phyloP scores from a whole-genome alignment of 2,797 vertebrate genomes.

The Menidia menidia region DNA sequence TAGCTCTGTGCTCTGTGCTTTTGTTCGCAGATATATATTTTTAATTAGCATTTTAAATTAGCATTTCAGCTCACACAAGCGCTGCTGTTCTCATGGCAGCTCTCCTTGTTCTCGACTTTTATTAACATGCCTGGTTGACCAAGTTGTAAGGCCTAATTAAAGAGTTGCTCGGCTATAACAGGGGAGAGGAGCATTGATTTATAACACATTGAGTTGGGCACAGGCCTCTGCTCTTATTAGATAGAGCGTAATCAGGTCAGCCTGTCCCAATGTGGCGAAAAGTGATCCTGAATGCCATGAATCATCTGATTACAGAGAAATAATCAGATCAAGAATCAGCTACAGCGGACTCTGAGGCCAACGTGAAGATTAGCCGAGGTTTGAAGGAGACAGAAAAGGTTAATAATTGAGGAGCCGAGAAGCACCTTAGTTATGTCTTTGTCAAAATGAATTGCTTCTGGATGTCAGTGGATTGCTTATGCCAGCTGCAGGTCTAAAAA shows the following conservation, averaged over 20 bases:
- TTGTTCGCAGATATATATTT: too few relatives aligned
- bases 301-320: conserved; percentile 65
- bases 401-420: conserved; percentile 46
- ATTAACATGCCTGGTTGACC: conserved; percentile 26
- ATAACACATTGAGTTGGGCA: conserved; percentile 37
- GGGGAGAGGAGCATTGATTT: conserved; percentile 57
- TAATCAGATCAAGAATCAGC: conserved; percentile 61
- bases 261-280: conserved; percentile 38
- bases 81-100: conserved; percentile 25
- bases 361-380: conserved; percentile 51
- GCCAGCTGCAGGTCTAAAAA: conserved; percentile 15
- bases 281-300: conserved; percentile 55
- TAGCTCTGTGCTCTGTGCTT: not conserved
- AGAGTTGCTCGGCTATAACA: conserved; percentile 16
- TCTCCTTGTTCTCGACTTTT: conserved; percentile 24
- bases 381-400: conserved; percentile 70
- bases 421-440: conserved; percentile 41
- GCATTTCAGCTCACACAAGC: conserved; percentile 18
- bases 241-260: conserved; percentile 59
- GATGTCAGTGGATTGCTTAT: conserved; percentile 29
- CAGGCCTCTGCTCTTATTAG: conserved; percentile 55
- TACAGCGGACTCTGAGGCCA: conserved; percentile 43
- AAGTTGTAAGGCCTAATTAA: conserved; percentile 51
- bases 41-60: not conserved
- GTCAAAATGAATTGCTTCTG: conserved; percentile 44